Evolutionary conservation across 1,140 invertebrate species (phyloP).

Genomic region (Diabrotica undecimpunctata): DNA sequence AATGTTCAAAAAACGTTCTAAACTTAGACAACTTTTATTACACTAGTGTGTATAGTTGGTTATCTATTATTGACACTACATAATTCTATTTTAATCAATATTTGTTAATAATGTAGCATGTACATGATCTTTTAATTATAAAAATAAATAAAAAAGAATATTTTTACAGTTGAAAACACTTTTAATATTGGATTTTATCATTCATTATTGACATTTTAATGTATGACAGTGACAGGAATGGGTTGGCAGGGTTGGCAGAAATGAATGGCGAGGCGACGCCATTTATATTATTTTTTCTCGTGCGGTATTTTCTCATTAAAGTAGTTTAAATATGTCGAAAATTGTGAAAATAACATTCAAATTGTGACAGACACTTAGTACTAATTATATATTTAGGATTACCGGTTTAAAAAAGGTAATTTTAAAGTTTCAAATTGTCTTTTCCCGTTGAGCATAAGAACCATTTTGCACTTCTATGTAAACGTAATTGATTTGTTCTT

Average conservation of each 20-base stretch:
- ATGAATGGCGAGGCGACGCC: neutral
- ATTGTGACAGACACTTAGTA: neutral
- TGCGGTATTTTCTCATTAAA: neutral
- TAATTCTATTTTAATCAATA: too few relatives aligned
- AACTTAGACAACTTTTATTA: too few relatives aligned
- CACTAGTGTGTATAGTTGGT: too few relatives aligned
- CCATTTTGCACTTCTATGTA: neutral
- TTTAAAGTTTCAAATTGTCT: neutral
- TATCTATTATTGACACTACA: too few relatives aligned
- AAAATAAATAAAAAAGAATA: too few relatives aligned
- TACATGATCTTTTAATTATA: too few relatives aligned
- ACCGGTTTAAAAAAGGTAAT: neutral
- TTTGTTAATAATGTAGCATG: too few relatives aligned
- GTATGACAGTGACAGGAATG: neutral
- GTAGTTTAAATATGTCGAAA: neutral
- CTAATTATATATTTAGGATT: neutral
- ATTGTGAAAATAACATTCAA: neutral
- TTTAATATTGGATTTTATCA: too few relatives aligned
- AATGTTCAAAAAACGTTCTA: too few relatives aligned
- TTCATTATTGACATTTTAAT: too few relatives aligned
- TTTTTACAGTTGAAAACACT: too few relatives aligned
- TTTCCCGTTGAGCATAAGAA: neutral
- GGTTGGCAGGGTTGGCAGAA: neutral
- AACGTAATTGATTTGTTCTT: slow-evolving; percentile 7
- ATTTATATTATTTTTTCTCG: neutral